A percentile compares a stretch with the other conserved stretches of the same genome.
Evolutionary conservation across 2,113 vertebrate genomes (phyloP).

Genomic region (Ictidomys tridecemlineatus): DNA sequence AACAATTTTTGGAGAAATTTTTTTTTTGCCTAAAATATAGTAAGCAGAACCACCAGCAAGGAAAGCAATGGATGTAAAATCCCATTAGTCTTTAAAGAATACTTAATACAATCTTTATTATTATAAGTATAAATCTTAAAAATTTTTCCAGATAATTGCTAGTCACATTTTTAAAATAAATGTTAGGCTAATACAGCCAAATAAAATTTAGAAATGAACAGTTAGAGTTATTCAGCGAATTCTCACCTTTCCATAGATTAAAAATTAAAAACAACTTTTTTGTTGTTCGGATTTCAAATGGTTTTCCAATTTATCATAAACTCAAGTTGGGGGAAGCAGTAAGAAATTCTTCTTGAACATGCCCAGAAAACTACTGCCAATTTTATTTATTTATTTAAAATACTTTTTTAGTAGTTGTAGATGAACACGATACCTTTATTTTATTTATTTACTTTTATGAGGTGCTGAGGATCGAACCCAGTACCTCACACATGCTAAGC

Average conservation of each 20-base stretch:
- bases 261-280: conserved; percentile 33
- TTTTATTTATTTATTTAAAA: background rate
- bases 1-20: conserved; percentile 21
- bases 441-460: too few species aligned
- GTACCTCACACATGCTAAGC: too few species aligned
- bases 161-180: conserved; percentile 47
- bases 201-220: conserved; percentile 18
- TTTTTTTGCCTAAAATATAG: conserved; percentile 7
- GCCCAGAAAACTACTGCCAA: background rate
- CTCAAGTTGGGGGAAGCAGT: background rate
- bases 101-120: background rate
- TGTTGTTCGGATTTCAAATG: conserved; percentile 47
- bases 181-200: conserved; percentile 13
- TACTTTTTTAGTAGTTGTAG: too few species aligned
- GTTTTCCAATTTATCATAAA: conserved; percentile 55
- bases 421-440: too few species aligned
- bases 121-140: background rate
- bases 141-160: conserved; percentile 37
- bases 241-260: conserved; percentile 34
- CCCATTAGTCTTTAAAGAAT: background rate
- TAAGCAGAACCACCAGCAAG: conserved; percentile 44
- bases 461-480: too few species aligned
- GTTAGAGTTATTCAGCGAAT: background rate
- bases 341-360: conserved; percentile 26
- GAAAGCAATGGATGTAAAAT: conserved; percentile 14